Evolutionary conservation across 2,113 vertebrate species (phyloP), one percentile per base, ranked within the genome.

Genomic region (Quiscalus mexicanus): DNA sequence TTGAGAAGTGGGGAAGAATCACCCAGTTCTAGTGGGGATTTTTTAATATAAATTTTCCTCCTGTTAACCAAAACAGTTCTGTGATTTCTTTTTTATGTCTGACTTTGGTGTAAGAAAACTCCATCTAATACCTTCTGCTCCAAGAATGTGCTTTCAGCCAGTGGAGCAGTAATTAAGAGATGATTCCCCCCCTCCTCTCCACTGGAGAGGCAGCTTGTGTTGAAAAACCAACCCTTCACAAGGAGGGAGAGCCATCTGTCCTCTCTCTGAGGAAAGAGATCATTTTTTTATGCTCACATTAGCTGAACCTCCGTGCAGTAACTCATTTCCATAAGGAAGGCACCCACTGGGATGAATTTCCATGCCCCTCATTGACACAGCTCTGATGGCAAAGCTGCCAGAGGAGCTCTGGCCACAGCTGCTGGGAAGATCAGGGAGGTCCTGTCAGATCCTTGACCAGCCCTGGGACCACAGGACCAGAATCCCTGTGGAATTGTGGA

Each of bases 401-500:
- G 8, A 50, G 73, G 5, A 53, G 47, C 68, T 68, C 58, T 64
- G 76, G 86, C 60, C 24, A 28, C 56, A 44, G 89, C 79, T 83
- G 42, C 7, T 37, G n/a, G 58, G 10, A 14, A 21, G 33, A 23
- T 30, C 27, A 30, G 67, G 49, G 67, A n/a, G 5, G 5, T 53
- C 6, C 37, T 79, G 70, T 39, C 53, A n/a, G 62, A 14, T 30
- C 12, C 31, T 37, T 8, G 28, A 8, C 30, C 69, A 85, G 65
- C 44, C 10, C 22, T 5, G 6, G 74, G 15, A 50, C 8, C 56
- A 7, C 0, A 0, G 52, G 17, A 4, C 4, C 24, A 5, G 52
- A 50, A 55, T n/a, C 59, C 47, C 37, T 44, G 33, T 47, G 80
- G 80, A 42, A 33, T 3, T 3, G 8, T 11, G 8, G 11, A 20